Base-by-base conservation (phyloP, 2,888 invertebrate species). In the Allygus modestus region DNA sequence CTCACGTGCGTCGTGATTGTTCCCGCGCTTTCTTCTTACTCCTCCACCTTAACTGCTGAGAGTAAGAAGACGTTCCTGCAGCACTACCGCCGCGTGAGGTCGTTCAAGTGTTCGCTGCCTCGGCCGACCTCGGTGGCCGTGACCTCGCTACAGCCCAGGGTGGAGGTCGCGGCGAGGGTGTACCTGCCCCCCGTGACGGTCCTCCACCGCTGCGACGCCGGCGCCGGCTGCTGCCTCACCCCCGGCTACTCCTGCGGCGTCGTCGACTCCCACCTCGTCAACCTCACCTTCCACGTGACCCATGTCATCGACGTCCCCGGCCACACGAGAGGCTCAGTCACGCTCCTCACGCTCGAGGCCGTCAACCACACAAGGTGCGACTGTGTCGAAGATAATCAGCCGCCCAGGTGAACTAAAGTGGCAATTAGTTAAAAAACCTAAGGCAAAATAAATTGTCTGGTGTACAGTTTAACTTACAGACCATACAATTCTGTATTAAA, bases 171-270 rank as follows among this genome's bases (percentile, higher is more conserved):
- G 71, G 9, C 12, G 61, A n/a, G n/a, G n/a, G 71, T 23, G 41
- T 77, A 77, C 77, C 23, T 41, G 12, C 77, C 77, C 4, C 41
- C 43, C 11, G 31, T 28, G 17, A 46, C 77, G 17, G 77, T 77
- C 4, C 77, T 77, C 4, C 77, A 77, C 77, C 77, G 77, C 51
- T 77, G 77, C 46, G 43, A 77, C 77, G 28, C 46, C 28, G 43
- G 26, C 26, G 41, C 51, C 51, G 46, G 77, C 43, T 77, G 77
- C 28, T 77, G 73, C 26, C 69, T 71, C 37, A 17, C 43, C 17
- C 41, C 28, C 46, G 28, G 51, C 1, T 7, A 4, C 26, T 20
- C 23, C 23, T 77, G 77, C 31, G 51, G 28, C n/a, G 41, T 43
- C 43, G 12, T 26, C 26, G 41, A 46, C 51, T 1, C 26, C 17